Evolutionary conservation across 2,888 invertebrate genomes (phyloP).

Genomic region (Ceriagrion tenellum): DNA sequence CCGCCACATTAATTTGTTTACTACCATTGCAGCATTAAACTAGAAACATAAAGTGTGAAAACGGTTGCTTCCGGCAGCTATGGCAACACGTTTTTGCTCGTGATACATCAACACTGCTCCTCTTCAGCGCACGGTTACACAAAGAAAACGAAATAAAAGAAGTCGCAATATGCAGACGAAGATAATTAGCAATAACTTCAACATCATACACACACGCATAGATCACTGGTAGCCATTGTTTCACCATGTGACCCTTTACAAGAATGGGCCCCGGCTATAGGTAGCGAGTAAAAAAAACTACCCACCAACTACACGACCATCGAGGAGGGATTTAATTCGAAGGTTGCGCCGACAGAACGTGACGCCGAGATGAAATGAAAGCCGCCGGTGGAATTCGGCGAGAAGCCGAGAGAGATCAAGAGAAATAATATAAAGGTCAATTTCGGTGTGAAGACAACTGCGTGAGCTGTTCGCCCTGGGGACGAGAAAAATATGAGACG

Average conservation of each 20-base stretch:
- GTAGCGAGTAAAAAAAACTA: neutral
- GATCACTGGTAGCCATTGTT: neutral
- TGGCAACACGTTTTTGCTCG: neutral
- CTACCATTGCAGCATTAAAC: neutral
- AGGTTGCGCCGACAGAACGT: neutral
- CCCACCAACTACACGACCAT: neutral
- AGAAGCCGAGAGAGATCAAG: neutral
- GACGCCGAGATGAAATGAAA: neutral
- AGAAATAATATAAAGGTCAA: neutral
- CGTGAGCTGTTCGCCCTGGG: neutral
- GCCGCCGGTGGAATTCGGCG: neutral
- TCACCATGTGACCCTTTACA: neutral
- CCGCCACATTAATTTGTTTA: neutral
- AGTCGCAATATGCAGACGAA: neutral
- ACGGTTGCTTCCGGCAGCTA: neutral
- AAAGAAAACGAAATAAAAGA: neutral
- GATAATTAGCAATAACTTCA: neutral
- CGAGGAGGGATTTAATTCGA: neutral
- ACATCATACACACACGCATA: neutral
- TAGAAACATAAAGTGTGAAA: neutral
- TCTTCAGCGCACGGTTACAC: neutral
- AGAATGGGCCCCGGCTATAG: neutral
- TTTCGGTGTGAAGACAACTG: neutral
- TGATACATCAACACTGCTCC: neutral
- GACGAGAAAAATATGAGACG: neutral